Conservation (phyloP, 2,888 invertebrate species). For the Hypercompe scribonia region DNA sequence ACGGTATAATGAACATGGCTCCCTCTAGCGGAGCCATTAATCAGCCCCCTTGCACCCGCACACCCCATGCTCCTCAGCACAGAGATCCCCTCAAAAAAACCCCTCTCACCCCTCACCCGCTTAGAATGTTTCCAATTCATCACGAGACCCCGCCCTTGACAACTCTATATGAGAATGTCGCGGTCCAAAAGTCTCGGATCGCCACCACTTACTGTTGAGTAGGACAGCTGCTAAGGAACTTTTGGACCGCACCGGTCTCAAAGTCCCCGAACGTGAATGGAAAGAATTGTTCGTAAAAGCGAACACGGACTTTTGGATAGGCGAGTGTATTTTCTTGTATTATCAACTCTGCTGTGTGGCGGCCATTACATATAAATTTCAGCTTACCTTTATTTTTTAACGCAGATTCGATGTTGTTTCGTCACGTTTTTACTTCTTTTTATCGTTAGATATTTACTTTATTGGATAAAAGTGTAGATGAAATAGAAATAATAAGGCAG, state of each 20-base stretch:
- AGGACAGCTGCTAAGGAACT: slow-evolving; percentile 51
- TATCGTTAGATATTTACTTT: slow-evolving; percentile 37
- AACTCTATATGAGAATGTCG: slow-evolving; percentile 86
- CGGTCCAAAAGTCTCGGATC: slow-evolving; percentile 69
- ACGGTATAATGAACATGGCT: slow-evolving; percentile 86
- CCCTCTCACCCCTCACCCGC: slow-evolving; percentile 74
- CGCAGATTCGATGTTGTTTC: slow-evolving; percentile 66
- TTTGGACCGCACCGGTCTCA: slow-evolving; percentile 55
- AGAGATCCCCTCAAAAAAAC: slow-evolving; percentile 75
- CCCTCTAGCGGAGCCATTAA: slow-evolving; percentile 81
- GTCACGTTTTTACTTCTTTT: slow-evolving; percentile 51
- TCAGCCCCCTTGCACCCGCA: slow-evolving; percentile 75
- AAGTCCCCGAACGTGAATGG: slow-evolving; percentile 52
- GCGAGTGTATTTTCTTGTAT: slow-evolving; percentile 78
- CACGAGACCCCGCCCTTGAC: slow-evolving; percentile 88
- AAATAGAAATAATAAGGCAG: slow-evolving; percentile 37
- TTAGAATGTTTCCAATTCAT: slow-evolving; percentile 85
- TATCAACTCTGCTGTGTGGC: slow-evolving; percentile 71
- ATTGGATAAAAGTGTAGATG: background rate
- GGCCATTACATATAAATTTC: slow-evolving; percentile 81
- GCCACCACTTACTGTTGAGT: slow-evolving; percentile 47
- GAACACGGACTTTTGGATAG: slow-evolving; percentile 61
- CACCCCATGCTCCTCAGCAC: slow-evolving; percentile 64
- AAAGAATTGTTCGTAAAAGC: slow-evolving; percentile 50
- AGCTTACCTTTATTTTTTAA: slow-evolving; percentile 74